Evolutionary conservation across 2,797 vertebrate genomes (phyloP).

Genomic region (Moxostoma hubbsi): DNA sequence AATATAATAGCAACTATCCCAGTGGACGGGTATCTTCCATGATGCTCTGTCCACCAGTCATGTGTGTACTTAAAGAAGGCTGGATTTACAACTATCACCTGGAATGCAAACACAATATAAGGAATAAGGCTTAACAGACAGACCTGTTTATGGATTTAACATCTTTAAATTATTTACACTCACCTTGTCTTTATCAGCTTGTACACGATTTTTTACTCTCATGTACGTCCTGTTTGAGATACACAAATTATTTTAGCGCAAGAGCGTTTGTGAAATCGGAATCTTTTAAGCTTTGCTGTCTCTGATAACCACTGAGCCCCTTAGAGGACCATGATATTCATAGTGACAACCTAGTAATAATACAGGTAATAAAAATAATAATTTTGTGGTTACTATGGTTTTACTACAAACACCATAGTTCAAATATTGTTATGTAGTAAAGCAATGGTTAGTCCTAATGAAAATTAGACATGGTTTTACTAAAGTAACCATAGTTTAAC

Average conservation of each 20-base stretch:
- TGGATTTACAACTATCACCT: slow-evolving; percentile 82
- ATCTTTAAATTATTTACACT: slow-evolving; percentile 32
- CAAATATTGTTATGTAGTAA: too few species aligned
- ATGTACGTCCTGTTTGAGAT: slow-evolving; percentile 77
- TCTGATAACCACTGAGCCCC: too few species aligned
- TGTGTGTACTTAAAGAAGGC: slow-evolving; percentile 83
- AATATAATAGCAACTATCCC: slow-evolving; percentile 83
- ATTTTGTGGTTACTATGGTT: too few species aligned
- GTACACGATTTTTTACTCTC: slow-evolving; percentile 78
- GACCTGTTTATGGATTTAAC: background rate
- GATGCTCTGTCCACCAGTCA: slow-evolving; percentile 75
- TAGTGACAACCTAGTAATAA: too few species aligned
- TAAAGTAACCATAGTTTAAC: too few species aligned
- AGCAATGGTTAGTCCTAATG: too few species aligned
- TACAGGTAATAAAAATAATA: too few species aligned
- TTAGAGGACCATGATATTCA: too few species aligned
- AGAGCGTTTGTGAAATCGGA: background rate
- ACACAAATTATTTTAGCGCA: slow-evolving; percentile 8
- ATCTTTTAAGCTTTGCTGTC: background rate
- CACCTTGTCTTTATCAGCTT: slow-evolving; percentile 85
- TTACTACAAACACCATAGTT: too few species aligned
- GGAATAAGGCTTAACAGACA: background rate
- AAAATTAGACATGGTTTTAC: too few species aligned
- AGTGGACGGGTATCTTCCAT: slow-evolving; percentile 80
- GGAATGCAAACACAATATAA: background rate